Evolutionary conservation across 2,888 invertebrate genomes (phyloP), one percentile per base, ranked within the genome.

Genomic region (Cataglyphis cursor): DNA sequence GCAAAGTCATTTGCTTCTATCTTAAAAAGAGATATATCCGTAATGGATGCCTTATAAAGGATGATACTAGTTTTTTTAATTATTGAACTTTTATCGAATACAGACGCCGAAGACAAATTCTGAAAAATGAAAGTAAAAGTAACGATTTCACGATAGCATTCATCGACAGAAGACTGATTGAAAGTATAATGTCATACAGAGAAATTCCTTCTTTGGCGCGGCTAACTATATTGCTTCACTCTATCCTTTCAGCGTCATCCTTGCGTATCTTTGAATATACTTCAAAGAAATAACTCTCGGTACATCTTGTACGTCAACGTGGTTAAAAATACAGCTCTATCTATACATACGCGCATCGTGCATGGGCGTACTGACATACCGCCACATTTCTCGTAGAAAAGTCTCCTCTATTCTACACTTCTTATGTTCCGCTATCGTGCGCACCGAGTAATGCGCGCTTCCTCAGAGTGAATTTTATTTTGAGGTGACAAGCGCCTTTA

Each of bases 371-470:
- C 21, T 68, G 70, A 70, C 41, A 10, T 18, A 57, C 41, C 44
- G 48, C 31, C 31, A 5, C 38, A 65, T 72, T 70, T 73, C 74
- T 81, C 51, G 18, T 15, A 35, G 28, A 65, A 8, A 61, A 73
- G 48, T 57, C 57, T 66, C 73, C 51, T 54, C 54, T 38, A 10
- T 10, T 44, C 62, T 28, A 8, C 31, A 66, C 61, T 81, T 72
- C 82, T 85, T 82, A 75, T 70, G 75, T 85, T 80, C 48, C 65
- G 70, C 74, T 84, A 82, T 84, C 84, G 64, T 82, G 82, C 81
- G 54, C 48, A n/a, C 54, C 54, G 64, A 51, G 54, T 65, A 78
- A 78, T 44, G 35, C 65, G 48, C 41, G 38, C 57, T 51, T 35
- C 24, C n/a, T 57, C 38, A 15, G 41, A 76, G 31, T 41, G 41